phyloP scores from a whole-genome alignment of 37 sponge, comb jelly and placozoan genomes.

The Bolinopsis microptera region DNA sequence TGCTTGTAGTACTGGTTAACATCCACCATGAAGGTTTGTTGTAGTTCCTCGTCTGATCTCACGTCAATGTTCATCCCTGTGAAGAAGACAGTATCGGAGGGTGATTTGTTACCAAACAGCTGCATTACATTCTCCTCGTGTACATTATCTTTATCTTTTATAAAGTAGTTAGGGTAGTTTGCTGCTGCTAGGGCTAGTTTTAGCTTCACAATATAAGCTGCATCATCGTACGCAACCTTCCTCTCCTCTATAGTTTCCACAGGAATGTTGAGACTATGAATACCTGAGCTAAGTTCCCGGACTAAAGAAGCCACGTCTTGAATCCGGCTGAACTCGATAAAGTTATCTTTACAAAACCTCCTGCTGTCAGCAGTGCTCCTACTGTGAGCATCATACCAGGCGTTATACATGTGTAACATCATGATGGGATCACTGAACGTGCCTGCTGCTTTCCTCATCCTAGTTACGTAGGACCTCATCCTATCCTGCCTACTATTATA shows the following conservation, averaged over 20 bases:
- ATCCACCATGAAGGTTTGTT: not conserved
- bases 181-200: constrained; percentile 54
- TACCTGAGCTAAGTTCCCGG: not conserved
- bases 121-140: not conserved
- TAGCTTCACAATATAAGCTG: not conserved
- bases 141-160: constrained; percentile 17
- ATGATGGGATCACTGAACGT: constrained; percentile 87
- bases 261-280: not conserved
- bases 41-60: constrained; percentile 4
- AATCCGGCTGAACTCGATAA: constrained; percentile 11
- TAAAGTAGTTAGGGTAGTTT: constrained; percentile 31
- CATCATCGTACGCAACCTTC: not conserved
- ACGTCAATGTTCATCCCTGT: constrained; percentile 59
- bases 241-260: not conserved
- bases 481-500: constrained; percentile 5
- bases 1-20: not conserved
- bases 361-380: not conserved
- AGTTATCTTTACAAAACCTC: constrained; percentile 36
- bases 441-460: constrained; percentile 73
- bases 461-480: constrained; percentile 64
- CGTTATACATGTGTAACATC: constrained; percentile 80
- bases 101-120: constrained; percentile 8
- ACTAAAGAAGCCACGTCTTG: constrained; percentile 33
- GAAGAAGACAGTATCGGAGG: constrained; percentile 17
- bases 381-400: constrained; percentile 67